phyloP scores from a whole-genome alignment of 2,113 vertebrate genomes.

The Lichenostomus cassidix region DNA sequence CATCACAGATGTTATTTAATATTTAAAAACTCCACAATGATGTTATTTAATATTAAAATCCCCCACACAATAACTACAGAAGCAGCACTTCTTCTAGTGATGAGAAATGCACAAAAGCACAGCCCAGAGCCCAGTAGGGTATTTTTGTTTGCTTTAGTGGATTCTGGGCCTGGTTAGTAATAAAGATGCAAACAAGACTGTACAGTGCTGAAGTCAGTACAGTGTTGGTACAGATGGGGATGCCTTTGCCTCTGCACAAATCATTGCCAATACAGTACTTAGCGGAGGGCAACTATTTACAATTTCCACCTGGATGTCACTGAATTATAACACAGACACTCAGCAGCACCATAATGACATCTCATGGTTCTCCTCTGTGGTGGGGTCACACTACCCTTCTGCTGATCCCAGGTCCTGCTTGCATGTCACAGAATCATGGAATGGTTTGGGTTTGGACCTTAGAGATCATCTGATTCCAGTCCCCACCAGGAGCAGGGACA shows the following conservation, averaged over 20 bases:
- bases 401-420: background rate
- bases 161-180: background rate
- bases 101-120: background rate
- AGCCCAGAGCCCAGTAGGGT: rapidly evolving
- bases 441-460: background rate
- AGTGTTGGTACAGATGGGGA: rapidly evolving
- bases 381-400: background rate
- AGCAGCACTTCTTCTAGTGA: background rate
- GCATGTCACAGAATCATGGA: background rate
- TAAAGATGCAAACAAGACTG: background rate
- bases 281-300: background rate
- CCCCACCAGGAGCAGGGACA: background rate
- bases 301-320: background rate
- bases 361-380: rapidly evolving
- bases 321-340: background rate
- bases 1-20: background rate
- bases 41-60: background rate
- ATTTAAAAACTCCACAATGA: no score
- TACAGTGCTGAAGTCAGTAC: rapidly evolving
- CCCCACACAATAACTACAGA: background rate
- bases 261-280: rapidly evolving
- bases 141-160: background rate
- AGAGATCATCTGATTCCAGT: background rate
- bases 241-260: background rate
- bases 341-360: background rate